These are phyloP conservation scores for Salvelinus namaycush DNA, from an alignment of 2,113 vertebrate genomes.

Conservation along the genomic window DNA sequence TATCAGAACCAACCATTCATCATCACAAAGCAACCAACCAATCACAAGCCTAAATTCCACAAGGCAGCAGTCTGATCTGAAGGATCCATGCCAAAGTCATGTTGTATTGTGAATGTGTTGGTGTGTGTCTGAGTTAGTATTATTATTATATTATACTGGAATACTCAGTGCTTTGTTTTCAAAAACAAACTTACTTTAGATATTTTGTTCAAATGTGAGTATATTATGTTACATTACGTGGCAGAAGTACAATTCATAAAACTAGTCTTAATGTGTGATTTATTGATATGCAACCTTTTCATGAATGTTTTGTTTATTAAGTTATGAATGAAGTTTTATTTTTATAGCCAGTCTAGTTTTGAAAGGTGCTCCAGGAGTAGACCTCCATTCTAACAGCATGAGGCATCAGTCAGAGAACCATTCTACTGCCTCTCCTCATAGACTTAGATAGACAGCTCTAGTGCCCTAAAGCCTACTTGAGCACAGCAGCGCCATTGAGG, in stretches of 20 bases:
- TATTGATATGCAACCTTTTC: slow-evolving; percentile 12
- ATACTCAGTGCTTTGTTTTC: slow-evolving; percentile 50
- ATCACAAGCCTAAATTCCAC: background rate
- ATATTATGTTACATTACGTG: background rate
- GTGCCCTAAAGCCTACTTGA: too few relatives aligned
- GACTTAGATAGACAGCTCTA: too few relatives aligned
- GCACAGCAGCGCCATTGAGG: too few relatives aligned
- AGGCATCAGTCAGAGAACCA: too few relatives aligned
- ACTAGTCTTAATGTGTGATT: slow-evolving; percentile 8
- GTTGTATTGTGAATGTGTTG: background rate
- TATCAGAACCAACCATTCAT: background rate
- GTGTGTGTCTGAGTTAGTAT: slow-evolving; percentile 12
- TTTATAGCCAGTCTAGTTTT: slow-evolving; percentile 5
- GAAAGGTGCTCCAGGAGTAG: background rate
- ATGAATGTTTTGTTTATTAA: slow-evolving; percentile 28
- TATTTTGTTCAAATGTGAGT: slow-evolving; percentile 20
- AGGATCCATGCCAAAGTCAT: slow-evolving; percentile 13
- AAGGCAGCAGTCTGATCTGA: slow-evolving; percentile 2
- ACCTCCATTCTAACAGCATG: too few relatives aligned
- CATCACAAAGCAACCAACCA: background rate
- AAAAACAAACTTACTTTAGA: background rate
- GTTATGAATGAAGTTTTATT: slow-evolving; percentile 21
- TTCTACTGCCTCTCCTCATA: too few relatives aligned
- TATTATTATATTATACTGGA: slow-evolving; percentile 56
- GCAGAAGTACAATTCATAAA: background rate